phyloP scores from a whole-genome alignment of 2,797 vertebrate genomes.

The Benthosema pterotum region DNA sequence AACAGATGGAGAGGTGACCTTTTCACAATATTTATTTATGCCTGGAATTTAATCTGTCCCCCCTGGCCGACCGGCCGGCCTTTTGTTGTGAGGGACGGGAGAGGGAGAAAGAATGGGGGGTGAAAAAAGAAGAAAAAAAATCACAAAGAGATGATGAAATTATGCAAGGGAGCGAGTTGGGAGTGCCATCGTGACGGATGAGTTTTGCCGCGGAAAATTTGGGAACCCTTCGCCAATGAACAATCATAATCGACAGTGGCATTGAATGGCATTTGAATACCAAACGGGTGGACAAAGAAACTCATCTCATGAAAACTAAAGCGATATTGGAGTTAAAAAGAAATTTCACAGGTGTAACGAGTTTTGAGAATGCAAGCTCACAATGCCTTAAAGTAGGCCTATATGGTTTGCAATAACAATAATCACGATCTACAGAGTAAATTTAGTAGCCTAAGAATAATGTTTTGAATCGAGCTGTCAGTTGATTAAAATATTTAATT shows the following conservation, averaged over 20 bases:
- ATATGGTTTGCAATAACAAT: no score
- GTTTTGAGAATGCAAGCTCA: no score
- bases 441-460: no score
- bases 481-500: no score
- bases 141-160: conserved; percentile 56
- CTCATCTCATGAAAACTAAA: background rate
- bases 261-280: no score
- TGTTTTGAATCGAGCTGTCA: no score
- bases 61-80: conserved; percentile 53
- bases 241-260: no score
- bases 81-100: conserved; percentile 63
- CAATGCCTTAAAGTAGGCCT: no score
- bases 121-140: conserved; percentile 58
- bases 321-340: background rate
- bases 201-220: conserved; percentile 8
- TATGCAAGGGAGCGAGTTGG: conserved; percentile 2
- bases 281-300: background rate
- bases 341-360: no score
- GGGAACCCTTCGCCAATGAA: background rate
- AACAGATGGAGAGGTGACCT: conserved; percentile 81
- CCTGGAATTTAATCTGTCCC: conserved; percentile 75
- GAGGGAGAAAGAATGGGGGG: no score
- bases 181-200: conserved; percentile 5
- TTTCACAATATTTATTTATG: conserved; percentile 80
- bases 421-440: no score